Evolutionary conservation across 2,888 invertebrate species (phyloP).

Genomic region (Leptinotarsa peninsularis): DNA sequence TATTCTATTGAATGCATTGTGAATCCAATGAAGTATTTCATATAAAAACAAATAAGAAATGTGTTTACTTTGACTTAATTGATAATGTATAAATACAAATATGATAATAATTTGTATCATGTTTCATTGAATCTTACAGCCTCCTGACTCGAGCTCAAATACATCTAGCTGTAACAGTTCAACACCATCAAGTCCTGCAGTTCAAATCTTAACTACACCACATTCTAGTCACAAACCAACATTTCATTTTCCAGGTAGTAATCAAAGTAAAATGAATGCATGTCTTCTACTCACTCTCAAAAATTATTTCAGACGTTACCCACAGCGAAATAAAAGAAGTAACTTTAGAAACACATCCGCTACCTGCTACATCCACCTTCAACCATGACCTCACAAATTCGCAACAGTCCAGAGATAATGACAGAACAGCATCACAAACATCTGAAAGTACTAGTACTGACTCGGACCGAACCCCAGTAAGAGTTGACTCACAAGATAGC

Average conservation of each 20-base stretch:
- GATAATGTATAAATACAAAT: too few relatives aligned
- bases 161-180: conserved; percentile 97
- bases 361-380: conserved; percentile 54
- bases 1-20: too few relatives aligned
- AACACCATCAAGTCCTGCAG: conserved; percentile 94
- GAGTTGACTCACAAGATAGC: conserved; percentile 86
- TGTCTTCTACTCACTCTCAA: background rate
- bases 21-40: too few relatives aligned
- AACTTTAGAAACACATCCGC: conserved; percentile 69
- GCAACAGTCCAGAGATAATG: conserved; percentile 77
- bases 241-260: conserved; percentile 83
- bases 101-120: background rate
- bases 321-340: conserved; percentile 66
- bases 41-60: too few relatives aligned
- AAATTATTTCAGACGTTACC: conserved; percentile 59
- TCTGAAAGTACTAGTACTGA: conserved; percentile 81
- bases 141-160: conserved; percentile 90
- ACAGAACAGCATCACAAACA: conserved; percentile 77
- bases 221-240: conserved; percentile 67
- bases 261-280: conserved; percentile 4
- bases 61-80: background rate
- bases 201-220: conserved; percentile 66
- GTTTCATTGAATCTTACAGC: conserved; percentile 64
- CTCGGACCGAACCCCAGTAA: conserved; percentile 83
- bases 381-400: conserved; percentile 38